These are phyloP conservation scores for Drosophila melanosoma DNA, from an alignment of 2,888 invertebrate genomes.

Conservation along the genomic window DNA sequence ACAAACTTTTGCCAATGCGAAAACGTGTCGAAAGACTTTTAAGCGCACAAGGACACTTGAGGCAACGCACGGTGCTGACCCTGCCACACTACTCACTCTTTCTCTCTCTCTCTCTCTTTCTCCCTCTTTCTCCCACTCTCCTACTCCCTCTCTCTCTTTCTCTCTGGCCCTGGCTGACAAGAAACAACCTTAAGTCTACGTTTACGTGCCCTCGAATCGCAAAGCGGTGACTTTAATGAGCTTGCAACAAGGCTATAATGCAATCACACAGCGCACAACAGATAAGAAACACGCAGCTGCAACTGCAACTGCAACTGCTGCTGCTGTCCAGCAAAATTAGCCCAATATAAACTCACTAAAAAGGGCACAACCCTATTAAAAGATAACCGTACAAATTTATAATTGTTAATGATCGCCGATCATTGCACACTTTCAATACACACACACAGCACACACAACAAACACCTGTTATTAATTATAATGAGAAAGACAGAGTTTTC, in stretches of 20 bases:
- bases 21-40: slow-evolving; percentile 74
- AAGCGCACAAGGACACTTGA: slow-evolving; percentile 74
- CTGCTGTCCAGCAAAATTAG: slow-evolving; percentile 50
- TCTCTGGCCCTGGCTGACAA: slow-evolving; percentile 26
- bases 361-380: slow-evolving; percentile 25
- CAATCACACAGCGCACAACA: slow-evolving; percentile 11
- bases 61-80: slow-evolving; percentile 37
- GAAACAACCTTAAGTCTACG: slow-evolving; percentile 42
- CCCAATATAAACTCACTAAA: slow-evolving; percentile 60
- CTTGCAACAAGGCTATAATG: slow-evolving; percentile 52
- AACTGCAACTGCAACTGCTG: slow-evolving; percentile 5
- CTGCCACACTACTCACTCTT: slow-evolving; percentile 1
- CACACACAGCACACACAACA: background rate
- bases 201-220: slow-evolving; percentile 61
- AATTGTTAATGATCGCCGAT: slow-evolving; percentile 41
- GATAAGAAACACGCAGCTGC: slow-evolving; percentile 52
- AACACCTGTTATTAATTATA: slow-evolving; percentile 14
- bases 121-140: too few relatives aligned
- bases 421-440: background rate
- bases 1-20: slow-evolving; percentile 67
- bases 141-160: background rate
- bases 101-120: background rate
- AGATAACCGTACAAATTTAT: slow-evolving; percentile 46
- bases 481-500: background rate
- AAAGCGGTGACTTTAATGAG: slow-evolving; percentile 65